These are phyloP conservation scores for Cossypha niveicapilla DNA, from an alignment of 2,797 vertebrate species.

Conservation along the genomic window DNA sequence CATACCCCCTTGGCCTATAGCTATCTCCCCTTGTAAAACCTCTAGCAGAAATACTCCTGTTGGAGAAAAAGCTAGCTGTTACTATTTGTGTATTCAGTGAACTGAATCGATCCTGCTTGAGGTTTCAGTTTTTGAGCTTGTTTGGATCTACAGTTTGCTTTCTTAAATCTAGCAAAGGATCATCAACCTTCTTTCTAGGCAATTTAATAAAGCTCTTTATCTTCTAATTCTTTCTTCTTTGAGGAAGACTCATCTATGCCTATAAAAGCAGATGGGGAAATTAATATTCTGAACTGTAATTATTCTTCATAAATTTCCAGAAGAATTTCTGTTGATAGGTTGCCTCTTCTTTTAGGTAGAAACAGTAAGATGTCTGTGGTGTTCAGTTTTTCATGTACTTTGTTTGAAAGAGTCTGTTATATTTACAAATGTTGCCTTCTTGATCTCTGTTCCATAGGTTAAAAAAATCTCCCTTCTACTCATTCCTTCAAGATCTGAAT, in stretches of 20 bases:
- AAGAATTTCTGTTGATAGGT: background rate
- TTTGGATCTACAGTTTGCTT: background rate
- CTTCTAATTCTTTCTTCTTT: background rate
- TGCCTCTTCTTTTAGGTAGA: background rate
- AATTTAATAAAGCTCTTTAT: background rate
- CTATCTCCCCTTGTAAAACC: background rate
- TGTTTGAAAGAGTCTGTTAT: background rate
- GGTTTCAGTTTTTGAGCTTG: background rate
- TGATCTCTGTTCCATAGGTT: background rate
- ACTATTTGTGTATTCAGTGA: background rate
- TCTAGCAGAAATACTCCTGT: background rate
- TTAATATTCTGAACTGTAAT: background rate
- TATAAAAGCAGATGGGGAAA: background rate
- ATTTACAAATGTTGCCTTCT: background rate
- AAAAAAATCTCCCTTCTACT: background rate
- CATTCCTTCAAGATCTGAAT: background rate
- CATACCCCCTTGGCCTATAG: background rate
- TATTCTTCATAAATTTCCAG: background rate
- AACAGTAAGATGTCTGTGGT: background rate
- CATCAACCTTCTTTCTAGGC: background rate
- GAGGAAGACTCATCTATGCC: background rate
- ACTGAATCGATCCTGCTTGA: background rate
- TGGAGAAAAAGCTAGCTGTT: background rate
- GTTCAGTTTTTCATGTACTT: background rate
- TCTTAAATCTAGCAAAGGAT: background rate